Base-by-base conservation (phyloP, 2,113 vertebrate genomes). In the Embiotoca jacksoni region DNA sequence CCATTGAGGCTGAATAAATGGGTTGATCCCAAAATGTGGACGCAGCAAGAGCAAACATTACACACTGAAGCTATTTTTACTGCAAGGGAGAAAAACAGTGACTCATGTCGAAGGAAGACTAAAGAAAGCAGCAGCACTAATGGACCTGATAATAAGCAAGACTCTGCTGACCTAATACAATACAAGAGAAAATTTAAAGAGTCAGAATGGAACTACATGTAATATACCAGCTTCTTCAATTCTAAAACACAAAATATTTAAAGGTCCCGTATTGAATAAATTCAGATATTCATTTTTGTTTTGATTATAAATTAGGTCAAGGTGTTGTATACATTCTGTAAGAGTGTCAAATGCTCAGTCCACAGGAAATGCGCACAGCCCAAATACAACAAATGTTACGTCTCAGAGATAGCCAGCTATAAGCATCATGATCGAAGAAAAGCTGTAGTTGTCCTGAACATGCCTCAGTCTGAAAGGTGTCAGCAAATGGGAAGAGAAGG, bases 51-150 rank as follows among this genome's bases (percentile, higher is more conserved):
- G 5, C 23, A 56, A 62, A 67, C 16, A 35, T 47, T 59, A 8
- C 64, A 37, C n/a, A 36, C 9, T 14, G 1, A 32, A 78, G 64
- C 31, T 52, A 33, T 72, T 71, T 77, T 63, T 72, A 57, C 39
- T 53, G n/a, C 30, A 41, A 31, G 39, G 7, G n/a, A 55, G n/a
- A 54, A 75, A 68, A 60, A 53, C 57, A 33, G 4, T 15, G 54
- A 66, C 7, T 47, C 36, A 3, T 44, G 30, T 60, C 41, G 52
- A 31, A 35, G 11, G 37, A 35, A 58, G 41, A 68, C 7, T 35
- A 8, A 69, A 52, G 36, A 53, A 74, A 57, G 39, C 13, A 63
- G 55, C 31, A 50, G 36, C 30, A 23, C 6, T 54, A 44, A 32
- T 66, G n/a, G 31, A 67, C 49, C 32, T 44, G 33, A 62, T 56